Evolutionary conservation across 1,140 invertebrate species (phyloP), one percentile per base, ranked within the genome.

Genomic region (Dreissena polymorpha): DNA sequence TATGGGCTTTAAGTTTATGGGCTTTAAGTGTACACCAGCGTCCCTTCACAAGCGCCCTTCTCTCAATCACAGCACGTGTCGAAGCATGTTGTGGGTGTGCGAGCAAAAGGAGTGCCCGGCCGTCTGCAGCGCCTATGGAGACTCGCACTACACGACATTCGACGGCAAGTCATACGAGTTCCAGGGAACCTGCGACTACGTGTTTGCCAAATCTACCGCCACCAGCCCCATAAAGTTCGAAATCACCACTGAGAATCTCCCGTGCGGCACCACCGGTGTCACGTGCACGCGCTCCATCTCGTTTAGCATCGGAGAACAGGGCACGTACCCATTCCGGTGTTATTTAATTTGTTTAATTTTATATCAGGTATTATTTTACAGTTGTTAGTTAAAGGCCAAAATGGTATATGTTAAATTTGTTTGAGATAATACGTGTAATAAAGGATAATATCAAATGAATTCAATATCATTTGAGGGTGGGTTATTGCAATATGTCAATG

Each of bases 201-300:
- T 97, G 16, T 92, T 98, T 10, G 95, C 95, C 0, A 97, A 97
- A 91, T 88, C 89, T 3, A 85, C 74, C 0, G 80, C 85, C 25
- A 81, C 69, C 23, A 88, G 78, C 55, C 51, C 86, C 6, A 51
- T 82, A 70, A 86, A 85, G 50, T 91, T 91, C 73, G 85, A 86
- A 29, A 87, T 93, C 64, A 89, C 87, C 57, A 91, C 92, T 14
- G 93, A 97, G 94, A 96, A 97, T 89, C 95, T 96, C 18, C 95
- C 96, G 0, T 98, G 97, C 90, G 97, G 97, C 27, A 96, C 96
- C 0, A 95, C 95, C 16, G 97, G 97, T 0, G 96, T 97, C 0
- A 96, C 96, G 0, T 98, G 97, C 90, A 96, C 96, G 7, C 98
- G 98, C 89, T 95, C 97, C 0, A 93, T 98, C 8, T 96, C 94